Base-by-base conservation (phyloP, 2,888 invertebrate species). In the Cyaniris semiargus region DNA sequence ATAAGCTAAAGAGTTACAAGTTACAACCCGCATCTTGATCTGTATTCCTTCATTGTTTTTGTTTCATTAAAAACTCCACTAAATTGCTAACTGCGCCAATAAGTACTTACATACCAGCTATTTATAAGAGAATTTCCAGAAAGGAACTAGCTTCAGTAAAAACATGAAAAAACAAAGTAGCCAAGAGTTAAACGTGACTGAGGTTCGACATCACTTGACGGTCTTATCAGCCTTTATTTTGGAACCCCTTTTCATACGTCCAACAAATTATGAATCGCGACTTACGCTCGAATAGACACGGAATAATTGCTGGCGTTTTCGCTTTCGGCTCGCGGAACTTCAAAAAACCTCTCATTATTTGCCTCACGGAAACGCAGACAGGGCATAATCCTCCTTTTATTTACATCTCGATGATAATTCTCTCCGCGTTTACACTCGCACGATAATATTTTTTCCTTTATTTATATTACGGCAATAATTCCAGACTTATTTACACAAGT, bases 361-460 rank as follows among this genome's bases (percentile, higher is more conserved):
- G 53, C 74, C 53, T 74, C 66, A 74, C 70, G 70, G 66, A 79
- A 78, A 77, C 75, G 71, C 76, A 60, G 71, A 79, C 79, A 18
- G 34, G 79, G 81, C 83, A 85, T 82, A 86, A 87, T 86, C 83
- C 85, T 86, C 85, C 82, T 83, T 80, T 81, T 88, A 85, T 90
- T 88, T 89, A 89, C 86, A 83, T 84, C 86, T 76, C 82, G 82
- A 85, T 86, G 85, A 88, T 89, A 89, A 89, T 88, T 89, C 87
- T 85, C 84, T 82, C 80, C 80, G 82, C 86, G 90, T 90, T 90
- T 90, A 91, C 87, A 85, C 85, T 84, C 79, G 80, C 80, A 86
- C 86, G 89, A 90, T 90, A 89, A 89, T 89, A 90, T 87, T 90
- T 90, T 86, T 90, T 87, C 84, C 84, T 89, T 85, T 90, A 89